These are phyloP conservation scores for Chlorops oryzae DNA, from an alignment of 1,140 invertebrate genomes.

Conservation along the genomic window DNA sequence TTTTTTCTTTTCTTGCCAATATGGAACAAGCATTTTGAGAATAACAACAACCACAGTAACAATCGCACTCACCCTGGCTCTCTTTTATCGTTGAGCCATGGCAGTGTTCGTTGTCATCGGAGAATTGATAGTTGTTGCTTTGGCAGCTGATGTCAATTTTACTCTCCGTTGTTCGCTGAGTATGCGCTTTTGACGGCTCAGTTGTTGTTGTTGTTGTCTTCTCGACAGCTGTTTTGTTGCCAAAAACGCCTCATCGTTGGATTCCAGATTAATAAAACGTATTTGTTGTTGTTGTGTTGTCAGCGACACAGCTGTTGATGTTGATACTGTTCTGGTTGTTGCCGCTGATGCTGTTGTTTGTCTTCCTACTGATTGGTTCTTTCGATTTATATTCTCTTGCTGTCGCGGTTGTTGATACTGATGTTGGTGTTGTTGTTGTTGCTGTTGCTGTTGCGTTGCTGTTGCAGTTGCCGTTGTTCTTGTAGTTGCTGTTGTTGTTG, in stretches of 20 bases:
- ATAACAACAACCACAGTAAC: too few relatives aligned
- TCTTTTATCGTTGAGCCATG: too few relatives aligned
- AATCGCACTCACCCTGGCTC: too few relatives aligned
- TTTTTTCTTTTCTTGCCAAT: too few relatives aligned
- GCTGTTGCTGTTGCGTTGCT: background rate
- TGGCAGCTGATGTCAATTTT: too few relatives aligned
- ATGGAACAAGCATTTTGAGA: too few relatives aligned
- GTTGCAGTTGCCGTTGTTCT: background rate
- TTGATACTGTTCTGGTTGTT: slow-evolving; percentile 2
- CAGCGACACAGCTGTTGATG: background rate
- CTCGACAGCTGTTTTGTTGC: background rate
- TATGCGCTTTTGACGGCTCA: too few relatives aligned
- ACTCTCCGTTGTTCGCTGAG: too few relatives aligned
- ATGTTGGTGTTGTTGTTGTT: slow-evolving; percentile 16
- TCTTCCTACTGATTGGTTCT: slow-evolving; percentile 5
- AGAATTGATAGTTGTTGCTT: too few relatives aligned
- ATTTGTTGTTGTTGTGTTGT: background rate
- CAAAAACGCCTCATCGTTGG: background rate
- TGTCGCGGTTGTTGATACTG: slow-evolving; percentile 1
- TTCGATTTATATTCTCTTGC: background rate
- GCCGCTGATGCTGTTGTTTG: background rate
- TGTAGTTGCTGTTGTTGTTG: slow-evolving; percentile 18
- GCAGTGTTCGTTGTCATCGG: too few relatives aligned
- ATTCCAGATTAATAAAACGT: too few relatives aligned
- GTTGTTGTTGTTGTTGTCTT: slow-evolving; percentile 6